Base-by-base conservation (phyloP, 2,888 invertebrate species). In the Caenorhabditis auriculariae region DNA sequence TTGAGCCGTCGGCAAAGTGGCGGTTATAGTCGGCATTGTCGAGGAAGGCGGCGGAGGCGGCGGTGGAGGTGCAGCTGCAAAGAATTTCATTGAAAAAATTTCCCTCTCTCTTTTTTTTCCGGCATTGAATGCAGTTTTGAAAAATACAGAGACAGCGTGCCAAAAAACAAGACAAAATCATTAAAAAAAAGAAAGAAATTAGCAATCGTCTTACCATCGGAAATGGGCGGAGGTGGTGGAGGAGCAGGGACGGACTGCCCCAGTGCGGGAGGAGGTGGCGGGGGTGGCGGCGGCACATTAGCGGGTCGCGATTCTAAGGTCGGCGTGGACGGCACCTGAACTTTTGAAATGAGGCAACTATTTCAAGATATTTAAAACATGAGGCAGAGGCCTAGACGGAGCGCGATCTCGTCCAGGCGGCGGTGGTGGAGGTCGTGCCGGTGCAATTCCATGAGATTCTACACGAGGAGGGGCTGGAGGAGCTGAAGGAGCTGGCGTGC, bases 221-320 rank as follows among this genome's bases (percentile, higher is more conserved):
- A n/a, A n/a, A n/a, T 27, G 37, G 69, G 61, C 17, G 73, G 67
- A 26, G 74, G 70, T 9, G 67, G 60, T 12, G 72, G 53, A 15
- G 68, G 61, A 21, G 70, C 55, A 32, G 69, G 48, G 9, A 58
- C 49, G 12, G 59, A 52, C 29, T 58, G 46, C 19, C 50, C 44
- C 27, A 51, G 44, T 17, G 72, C 45, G n/a, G 78, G 75, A 39
- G 76, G 76, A 17, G 80, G 80, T 4, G 79, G 72, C 1, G 77
- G 77, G 2, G 75, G 71, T 15, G 72, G 70, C 15, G 73, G 65
- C 32, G 69, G 66, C 64, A 49, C 76, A 12, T 48, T 49, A 6
- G 53, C 26, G 2, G 58, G 58, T 15, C 54, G 23, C 6, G 19
- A 15, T 44, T 53, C 39, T 48, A 54, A 2, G 60, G 62, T 41